These are phyloP conservation scores for Stramonita haemastoma DNA, from an alignment of 2,888 invertebrate genomes.

Conservation along the genomic window DNA sequence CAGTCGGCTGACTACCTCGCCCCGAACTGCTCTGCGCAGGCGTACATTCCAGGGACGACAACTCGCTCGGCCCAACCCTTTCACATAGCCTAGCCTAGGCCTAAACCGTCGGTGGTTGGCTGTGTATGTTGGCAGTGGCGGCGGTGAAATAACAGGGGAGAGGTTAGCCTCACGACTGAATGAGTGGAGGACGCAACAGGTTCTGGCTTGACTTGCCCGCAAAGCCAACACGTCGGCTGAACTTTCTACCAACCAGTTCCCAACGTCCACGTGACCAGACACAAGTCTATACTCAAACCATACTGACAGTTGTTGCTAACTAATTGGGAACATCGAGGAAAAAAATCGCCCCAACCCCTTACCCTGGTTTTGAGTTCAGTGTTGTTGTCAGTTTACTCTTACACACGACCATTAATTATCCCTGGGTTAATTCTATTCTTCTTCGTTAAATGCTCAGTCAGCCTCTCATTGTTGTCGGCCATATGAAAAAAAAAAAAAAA, in stretches of 20 bases:
- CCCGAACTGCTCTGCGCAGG: background rate
- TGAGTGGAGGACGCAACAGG: conserved; percentile 18
- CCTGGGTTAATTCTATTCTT: too few relatives aligned
- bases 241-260: background rate
- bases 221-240: background rate
- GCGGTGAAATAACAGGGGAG: background rate
- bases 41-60: conserved; percentile 35
- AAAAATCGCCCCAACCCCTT: too few relatives aligned
- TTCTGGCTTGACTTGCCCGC: conserved; percentile 23
- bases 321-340: too few relatives aligned
- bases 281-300: background rate
- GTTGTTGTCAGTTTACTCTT: too few relatives aligned
- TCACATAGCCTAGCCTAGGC: too few relatives aligned
- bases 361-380: background rate
- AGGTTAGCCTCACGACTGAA: background rate
- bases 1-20: conserved; percentile 8
- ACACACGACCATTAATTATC: too few relatives aligned
- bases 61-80: background rate
- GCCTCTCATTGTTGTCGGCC: too few relatives aligned
- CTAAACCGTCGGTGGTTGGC: conserved; percentile 5
- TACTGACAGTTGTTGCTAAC: background rate
- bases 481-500: too few relatives aligned
- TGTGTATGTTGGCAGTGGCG: background rate
- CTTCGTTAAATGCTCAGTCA: too few relatives aligned
- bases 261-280: background rate